These are phyloP conservation scores for Synaphobranchus kaupii DNA, from an alignment of 2,797 vertebrate species.

Conservation along the genomic window DNA sequence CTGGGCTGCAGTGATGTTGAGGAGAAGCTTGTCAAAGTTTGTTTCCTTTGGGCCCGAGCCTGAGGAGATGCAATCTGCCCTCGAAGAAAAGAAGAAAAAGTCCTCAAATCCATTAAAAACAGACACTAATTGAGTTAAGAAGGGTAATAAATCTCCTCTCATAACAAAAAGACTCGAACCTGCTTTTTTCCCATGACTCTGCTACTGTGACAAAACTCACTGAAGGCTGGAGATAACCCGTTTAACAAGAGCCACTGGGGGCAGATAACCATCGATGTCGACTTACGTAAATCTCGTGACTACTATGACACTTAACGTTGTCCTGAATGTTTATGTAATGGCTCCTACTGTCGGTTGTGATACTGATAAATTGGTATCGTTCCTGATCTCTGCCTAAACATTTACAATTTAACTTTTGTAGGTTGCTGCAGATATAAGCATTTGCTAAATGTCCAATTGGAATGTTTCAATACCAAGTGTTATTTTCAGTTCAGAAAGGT, in stretches of 20 bases:
- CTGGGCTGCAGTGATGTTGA: neutral
- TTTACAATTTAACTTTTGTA: too few species aligned
- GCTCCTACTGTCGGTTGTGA: too few species aligned
- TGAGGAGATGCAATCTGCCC: slow-evolving; percentile 15
- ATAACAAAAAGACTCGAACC: slow-evolving; percentile 47
- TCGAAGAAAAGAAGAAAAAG: slow-evolving; percentile 69
- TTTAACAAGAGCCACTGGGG: neutral
- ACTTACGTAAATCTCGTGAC: neutral
- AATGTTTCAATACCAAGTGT: too few species aligned
- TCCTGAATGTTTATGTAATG: too few species aligned
- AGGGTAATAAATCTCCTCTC: slow-evolving; percentile 55
- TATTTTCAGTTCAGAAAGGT: neutral
- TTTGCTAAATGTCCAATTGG: too few species aligned
- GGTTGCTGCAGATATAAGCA: too few species aligned
- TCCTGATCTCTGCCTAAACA: too few species aligned
- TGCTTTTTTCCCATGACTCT: slow-evolving; percentile 50
- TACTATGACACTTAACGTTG: too few species aligned
- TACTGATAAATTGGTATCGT: too few species aligned
- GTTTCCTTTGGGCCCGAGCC: slow-evolving; percentile 24
- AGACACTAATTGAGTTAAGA: slow-evolving; percentile 63
- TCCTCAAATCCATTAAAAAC: slow-evolving; percentile 56
- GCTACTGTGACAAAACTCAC: neutral
- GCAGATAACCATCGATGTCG: neutral
- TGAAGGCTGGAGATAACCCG: neutral
- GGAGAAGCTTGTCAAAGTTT: slow-evolving; percentile 12